Conservation (phyloP, 53 echinoderm and acorn worm genomes). For the Holothuria scabra region DNA sequence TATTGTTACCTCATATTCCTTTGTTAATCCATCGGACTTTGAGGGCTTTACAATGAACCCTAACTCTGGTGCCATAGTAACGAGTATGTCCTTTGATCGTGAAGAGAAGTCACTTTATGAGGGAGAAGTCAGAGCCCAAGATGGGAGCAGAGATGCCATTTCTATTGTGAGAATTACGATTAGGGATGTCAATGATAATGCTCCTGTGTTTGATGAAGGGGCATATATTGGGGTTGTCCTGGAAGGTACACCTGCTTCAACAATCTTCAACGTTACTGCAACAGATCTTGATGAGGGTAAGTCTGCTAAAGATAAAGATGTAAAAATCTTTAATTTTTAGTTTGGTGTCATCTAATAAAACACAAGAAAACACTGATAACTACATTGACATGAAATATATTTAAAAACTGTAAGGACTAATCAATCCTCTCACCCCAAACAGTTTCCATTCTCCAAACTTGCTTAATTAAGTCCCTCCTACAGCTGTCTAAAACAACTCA, state of each 20-base stretch:
- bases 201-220: conserved; percentile 23
- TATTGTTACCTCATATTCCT: background rate
- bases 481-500: too few relatives aligned
- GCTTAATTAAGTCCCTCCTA: too few relatives aligned
- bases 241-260: conserved; percentile 3
- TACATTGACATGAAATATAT: too few relatives aligned
- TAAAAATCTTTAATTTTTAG: too few relatives aligned
- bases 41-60: conserved; percentile 41
- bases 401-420: too few relatives aligned
- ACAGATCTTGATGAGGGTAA: conserved; percentile 40
- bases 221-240: background rate
- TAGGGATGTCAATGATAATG: conserved; percentile 33
- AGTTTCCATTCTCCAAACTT: too few relatives aligned
- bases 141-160: background rate
- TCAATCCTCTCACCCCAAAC: too few relatives aligned
- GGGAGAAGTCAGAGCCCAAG: conserved; percentile 3
- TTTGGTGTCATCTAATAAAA: too few relatives aligned
- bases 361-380: too few relatives aligned
- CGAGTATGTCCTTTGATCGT: conserved; percentile 8
- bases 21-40: conserved; percentile 32
- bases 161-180: conserved; percentile 20
- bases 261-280: conserved; percentile 13
- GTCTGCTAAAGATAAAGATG: too few relatives aligned
- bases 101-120: conserved; percentile 15
- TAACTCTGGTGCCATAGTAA: conserved; percentile 24